A percentile compares a stretch with the other conserved stretches of the same genome.
Evolutionary conservation across 2,113 vertebrate species (phyloP).

Genomic region (Apistogramma diplotaenia): DNA sequence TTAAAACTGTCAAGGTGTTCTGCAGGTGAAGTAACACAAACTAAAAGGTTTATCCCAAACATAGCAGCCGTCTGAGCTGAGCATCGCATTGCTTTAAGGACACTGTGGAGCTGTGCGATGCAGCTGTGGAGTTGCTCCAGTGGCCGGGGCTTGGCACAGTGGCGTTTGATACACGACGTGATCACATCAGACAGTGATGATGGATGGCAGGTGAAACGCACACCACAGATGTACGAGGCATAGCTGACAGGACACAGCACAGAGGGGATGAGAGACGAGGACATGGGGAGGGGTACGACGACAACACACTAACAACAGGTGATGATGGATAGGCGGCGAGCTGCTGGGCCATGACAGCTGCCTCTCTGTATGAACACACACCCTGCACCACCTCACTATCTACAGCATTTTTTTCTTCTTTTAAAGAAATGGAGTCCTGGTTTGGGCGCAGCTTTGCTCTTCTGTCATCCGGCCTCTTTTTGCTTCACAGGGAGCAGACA

Average conservation of each 20-base stretch:
- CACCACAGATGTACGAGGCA: slow-evolving; percentile 19
- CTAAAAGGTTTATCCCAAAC: neutral
- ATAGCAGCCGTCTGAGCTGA: neutral
- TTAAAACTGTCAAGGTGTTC: neutral
- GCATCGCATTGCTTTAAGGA: neutral
- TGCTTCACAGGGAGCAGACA: neutral
- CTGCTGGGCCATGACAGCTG: slow-evolving; percentile 37
- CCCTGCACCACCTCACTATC: neutral
- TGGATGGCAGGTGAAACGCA: slow-evolving; percentile 31
- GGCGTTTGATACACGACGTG: slow-evolving; percentile 20
- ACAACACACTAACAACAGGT: slow-evolving; percentile 28
- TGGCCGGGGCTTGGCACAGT: slow-evolving; percentile 55
- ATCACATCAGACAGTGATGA: slow-evolving; percentile 19
- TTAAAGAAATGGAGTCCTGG: neutral
- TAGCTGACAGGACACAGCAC: slow-evolving; percentile 40
- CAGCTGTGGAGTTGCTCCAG: slow-evolving; percentile 32
- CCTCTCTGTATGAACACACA: slow-evolving; percentile 6
- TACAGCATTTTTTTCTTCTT: neutral
- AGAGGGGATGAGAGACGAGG: neutral
- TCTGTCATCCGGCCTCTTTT: neutral
- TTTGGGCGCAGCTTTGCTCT: neutral
- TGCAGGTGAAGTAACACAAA: neutral
- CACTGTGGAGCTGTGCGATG: neutral
- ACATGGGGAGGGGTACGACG: neutral
- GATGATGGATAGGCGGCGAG: slow-evolving; percentile 37